These are phyloP conservation scores for Hydrolagus colliei DNA, from an alignment of 2,797 vertebrate species.

Conservation along the genomic window DNA sequence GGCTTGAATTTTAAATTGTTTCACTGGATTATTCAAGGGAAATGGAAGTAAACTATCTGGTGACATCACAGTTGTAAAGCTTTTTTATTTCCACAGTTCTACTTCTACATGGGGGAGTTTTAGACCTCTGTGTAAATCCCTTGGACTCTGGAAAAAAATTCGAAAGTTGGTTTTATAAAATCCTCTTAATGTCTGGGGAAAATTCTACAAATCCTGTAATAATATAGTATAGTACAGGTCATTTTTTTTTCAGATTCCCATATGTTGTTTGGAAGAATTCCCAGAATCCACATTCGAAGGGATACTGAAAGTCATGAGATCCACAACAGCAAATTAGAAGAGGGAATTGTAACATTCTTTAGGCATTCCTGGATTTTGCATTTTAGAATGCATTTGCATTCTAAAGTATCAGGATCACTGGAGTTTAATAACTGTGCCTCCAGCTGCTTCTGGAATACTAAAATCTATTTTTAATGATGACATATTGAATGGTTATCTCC, in stretches of 20 bases:
- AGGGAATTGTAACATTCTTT: neutral
- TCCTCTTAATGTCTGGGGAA: neutral
- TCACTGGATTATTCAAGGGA: constrained; percentile 9
- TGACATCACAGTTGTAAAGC: neutral
- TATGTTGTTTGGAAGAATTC: neutral
- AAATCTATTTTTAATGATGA: too few relatives aligned
- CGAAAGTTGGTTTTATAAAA: neutral
- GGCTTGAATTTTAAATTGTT: neutral
- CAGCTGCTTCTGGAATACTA: too few relatives aligned
- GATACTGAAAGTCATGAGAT: constrained; percentile 2
- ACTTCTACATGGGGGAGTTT: neutral
- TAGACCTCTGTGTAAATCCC: constrained; percentile 14
- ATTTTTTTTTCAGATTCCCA: neutral
- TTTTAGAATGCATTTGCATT: too few relatives aligned
- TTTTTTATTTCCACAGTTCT: constrained; percentile 1
- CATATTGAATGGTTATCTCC: too few relatives aligned
- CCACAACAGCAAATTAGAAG: neutral
- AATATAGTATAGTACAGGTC: neutral
- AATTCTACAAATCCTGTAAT: constrained; percentile 16
- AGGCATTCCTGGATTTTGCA: neutral
- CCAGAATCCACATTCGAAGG: neutral
- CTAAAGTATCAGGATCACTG: neutral
- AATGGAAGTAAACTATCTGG: neutral
- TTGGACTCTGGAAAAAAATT: neutral
- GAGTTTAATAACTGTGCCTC: neutral